Percentiles rank a stretch among this genome's conserved stretches.
These are phyloP conservation scores for Brachionus rotundiformis DNA, from an alignment of 1,140 invertebrate species.

Conservation along the genomic window DNA sequence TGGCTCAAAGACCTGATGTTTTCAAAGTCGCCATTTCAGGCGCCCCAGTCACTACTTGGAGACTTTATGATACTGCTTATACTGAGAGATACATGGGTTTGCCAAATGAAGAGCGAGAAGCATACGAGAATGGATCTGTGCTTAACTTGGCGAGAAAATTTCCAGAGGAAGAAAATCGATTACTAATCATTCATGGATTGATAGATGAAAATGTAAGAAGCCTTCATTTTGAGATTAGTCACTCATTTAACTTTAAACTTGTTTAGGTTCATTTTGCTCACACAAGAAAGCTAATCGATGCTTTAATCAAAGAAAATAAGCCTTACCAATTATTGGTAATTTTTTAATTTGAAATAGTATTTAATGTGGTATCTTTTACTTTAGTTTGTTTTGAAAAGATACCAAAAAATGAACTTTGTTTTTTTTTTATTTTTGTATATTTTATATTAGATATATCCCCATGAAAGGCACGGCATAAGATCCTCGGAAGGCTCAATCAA, in stretches of 20 bases:
- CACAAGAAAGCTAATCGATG: constrained; percentile 84
- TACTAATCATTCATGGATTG: constrained; percentile 94
- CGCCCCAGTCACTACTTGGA: constrained; percentile 94
- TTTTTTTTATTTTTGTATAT: background rate
- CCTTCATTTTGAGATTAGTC: background rate
- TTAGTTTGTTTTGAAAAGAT: too few relatives aligned
- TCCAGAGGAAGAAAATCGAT: constrained; percentile 73
- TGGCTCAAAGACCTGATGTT: constrained; percentile 65
- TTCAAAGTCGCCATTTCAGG: constrained; percentile 80
- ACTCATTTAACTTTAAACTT: background rate
- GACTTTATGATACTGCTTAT: constrained; percentile 87
- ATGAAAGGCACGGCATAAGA: constrained; percentile 48
- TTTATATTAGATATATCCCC: constrained; percentile 27
- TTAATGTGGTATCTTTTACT: too few relatives aligned
- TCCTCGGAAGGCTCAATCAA: constrained; percentile 22
- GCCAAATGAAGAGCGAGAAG: constrained; percentile 76
- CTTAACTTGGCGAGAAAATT: constrained; percentile 59
- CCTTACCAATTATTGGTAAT: constrained; percentile 80
- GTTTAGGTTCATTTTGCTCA: constrained; percentile 82
- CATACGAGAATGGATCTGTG: constrained; percentile 68
- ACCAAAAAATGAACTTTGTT: too few relatives aligned
- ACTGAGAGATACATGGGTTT: constrained; percentile 91
- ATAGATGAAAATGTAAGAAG: constrained; percentile 92
- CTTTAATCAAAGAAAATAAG: constrained; percentile 81
- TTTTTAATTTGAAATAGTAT: too few relatives aligned